Conservation (phyloP, 2,113 vertebrate genomes). For the Elaphurus davidianus region DNA sequence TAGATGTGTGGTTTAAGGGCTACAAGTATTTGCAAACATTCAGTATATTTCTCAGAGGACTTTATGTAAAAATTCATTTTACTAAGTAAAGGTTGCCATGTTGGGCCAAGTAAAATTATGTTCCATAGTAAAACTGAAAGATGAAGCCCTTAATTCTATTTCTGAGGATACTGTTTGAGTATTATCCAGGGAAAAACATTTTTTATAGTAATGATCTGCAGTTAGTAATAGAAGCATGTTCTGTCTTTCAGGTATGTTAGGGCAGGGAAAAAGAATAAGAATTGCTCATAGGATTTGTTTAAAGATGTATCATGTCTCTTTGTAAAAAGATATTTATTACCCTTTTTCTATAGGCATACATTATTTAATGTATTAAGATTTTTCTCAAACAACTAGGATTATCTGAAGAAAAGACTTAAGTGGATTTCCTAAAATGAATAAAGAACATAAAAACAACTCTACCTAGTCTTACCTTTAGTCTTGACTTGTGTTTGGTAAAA, state of each 20-base stretch:
- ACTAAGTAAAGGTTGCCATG: neutral
- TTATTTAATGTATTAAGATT: neutral
- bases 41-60: neutral
- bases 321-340: neutral
- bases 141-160: neutral
- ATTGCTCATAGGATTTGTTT: neutral
- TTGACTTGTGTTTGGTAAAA: neutral
- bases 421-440: neutral
- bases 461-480: neutral
- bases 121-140: neutral
- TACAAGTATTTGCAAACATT: neutral
- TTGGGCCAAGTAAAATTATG: neutral
- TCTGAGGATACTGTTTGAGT: neutral
- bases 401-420: neutral
- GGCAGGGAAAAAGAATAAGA: neutral
- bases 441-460: neutral
- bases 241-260: neutral
- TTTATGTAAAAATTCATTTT: neutral
- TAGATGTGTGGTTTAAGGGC: neutral
- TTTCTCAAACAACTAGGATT: neutral
- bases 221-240: neutral
- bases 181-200: neutral
- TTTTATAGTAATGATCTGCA: neutral
- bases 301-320: neutral
- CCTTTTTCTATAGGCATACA: neutral